These are phyloP conservation scores for Pentamera pediparva DNA, from an alignment of 53 echinoderm and acorn worm genomes.

Conservation along the genomic window DNA sequence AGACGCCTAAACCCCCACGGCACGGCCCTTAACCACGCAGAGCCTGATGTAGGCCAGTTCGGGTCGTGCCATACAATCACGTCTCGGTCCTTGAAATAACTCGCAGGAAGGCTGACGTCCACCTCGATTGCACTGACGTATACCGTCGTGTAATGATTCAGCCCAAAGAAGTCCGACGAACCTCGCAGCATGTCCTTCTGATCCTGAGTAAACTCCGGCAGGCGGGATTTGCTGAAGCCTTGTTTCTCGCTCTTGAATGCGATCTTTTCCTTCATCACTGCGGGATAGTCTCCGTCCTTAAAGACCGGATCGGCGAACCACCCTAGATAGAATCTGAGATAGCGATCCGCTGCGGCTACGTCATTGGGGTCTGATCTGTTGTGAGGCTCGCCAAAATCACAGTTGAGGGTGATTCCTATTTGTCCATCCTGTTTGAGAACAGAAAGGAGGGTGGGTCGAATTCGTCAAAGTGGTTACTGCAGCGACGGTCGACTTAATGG, in stretches of 20 bases:
- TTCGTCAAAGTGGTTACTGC: no score
- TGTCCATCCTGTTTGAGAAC: constrained; percentile 56
- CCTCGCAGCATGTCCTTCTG: constrained; percentile 57
- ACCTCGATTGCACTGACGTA: neutral
- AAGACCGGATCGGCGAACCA: constrained; percentile 87
- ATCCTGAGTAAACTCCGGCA: constrained; percentile 75
- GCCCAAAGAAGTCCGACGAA: constrained; percentile 79
- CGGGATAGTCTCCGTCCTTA: constrained; percentile 79
- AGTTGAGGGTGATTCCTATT: constrained; percentile 81
- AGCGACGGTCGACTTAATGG: no score
- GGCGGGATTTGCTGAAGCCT: constrained; percentile 47
- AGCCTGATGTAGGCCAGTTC: constrained; percentile 55
- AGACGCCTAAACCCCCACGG: constrained; percentile 82
- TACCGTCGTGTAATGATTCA: constrained; percentile 72
- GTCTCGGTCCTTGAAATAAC: constrained; percentile 41
- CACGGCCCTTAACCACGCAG: constrained; percentile 57
- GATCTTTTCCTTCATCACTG: constrained; percentile 70
- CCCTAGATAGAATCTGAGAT: constrained; percentile 60
- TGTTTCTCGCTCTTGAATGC: constrained; percentile 60
- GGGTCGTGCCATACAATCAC: constrained; percentile 23
- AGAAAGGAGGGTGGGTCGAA: no score
- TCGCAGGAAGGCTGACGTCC: constrained; percentile 3
- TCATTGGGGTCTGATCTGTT: neutral
- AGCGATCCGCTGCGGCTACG: constrained; percentile 64
- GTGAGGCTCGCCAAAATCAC: constrained; percentile 57